Evolutionary conservation across 2,888 invertebrate genomes (phyloP).

Genomic region (Macropis europaea): DNA sequence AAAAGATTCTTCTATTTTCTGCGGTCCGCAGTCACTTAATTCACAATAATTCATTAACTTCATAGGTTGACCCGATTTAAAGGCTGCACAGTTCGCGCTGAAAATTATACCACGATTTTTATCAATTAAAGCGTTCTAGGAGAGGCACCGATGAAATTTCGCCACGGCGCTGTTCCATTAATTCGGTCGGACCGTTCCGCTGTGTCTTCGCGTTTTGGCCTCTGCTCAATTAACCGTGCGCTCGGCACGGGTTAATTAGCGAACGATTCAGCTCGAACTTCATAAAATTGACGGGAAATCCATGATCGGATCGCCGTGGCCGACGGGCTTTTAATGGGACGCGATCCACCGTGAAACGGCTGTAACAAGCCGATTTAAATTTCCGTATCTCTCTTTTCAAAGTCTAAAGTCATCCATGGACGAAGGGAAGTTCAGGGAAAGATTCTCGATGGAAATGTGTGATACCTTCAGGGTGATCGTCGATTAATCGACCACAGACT

Average conservation of each 20-base stretch:
- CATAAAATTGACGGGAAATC: conserved; percentile 8
- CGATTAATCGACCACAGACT: no score
- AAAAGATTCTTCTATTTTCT: no score
- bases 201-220: neutral
- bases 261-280: neutral
- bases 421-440: neutral
- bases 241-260: conserved; percentile 10
- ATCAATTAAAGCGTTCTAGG: neutral
- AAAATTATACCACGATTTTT: neutral
- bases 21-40: no score
- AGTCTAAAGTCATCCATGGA: no score
- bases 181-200: neutral
- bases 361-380: neutral
- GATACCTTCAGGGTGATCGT: no score
- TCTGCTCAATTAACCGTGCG: neutral
- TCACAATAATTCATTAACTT: no score
- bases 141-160: neutral
- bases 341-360: neutral
- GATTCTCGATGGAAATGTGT: no score
- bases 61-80: neutral
- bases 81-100: no score
- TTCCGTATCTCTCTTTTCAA: neutral
- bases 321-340: neutral
- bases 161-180: conserved; percentile 7
- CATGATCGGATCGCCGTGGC: conserved; percentile 9